phyloP scores from a whole-genome alignment of 2,113 vertebrate genomes.

The Engraulis encrasicolus region DNA sequence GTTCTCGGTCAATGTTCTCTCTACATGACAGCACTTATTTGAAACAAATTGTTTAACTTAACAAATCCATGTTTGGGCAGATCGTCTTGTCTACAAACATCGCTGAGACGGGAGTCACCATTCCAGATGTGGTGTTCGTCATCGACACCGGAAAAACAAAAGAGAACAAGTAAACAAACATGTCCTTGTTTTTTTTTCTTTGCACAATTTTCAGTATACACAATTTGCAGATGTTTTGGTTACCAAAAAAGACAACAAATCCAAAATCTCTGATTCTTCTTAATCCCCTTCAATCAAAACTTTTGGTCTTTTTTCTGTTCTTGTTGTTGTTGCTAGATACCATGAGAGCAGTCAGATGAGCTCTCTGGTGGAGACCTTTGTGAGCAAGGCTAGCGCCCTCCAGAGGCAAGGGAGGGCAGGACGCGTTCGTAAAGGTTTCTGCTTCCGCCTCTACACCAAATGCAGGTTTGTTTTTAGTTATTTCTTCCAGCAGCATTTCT shows the following conservation, averaged over 20 bases:
- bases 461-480: too few relatives aligned
- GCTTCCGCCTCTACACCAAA: slow-evolving; percentile 91
- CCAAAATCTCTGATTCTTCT: too few relatives aligned
- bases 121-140: slow-evolving; percentile 97
- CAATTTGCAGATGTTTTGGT: too few relatives aligned
- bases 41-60: neutral
- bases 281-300: too few relatives aligned
- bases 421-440: slow-evolving; percentile 89
- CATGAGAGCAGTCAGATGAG: slow-evolving; percentile 99
- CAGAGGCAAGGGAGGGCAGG: slow-evolving; percentile 96
- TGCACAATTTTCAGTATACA: too few relatives aligned
- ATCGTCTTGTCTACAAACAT: slow-evolving; percentile 98
- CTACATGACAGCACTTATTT: neutral
- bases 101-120: slow-evolving; percentile 96
- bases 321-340: too few relatives aligned
- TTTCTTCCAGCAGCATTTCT: too few relatives aligned
- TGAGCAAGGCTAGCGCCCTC: slow-evolving; percentile 96
- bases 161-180: slow-evolving; percentile 98
- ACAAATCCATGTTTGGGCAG: slow-evolving; percentile 67
- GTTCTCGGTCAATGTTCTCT: neutral
- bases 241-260: neutral
- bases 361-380: slow-evolving; percentile 93
- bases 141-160: slow-evolving; percentile 95
- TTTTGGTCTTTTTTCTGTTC: too few relatives aligned
- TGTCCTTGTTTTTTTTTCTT: too few relatives aligned